These are phyloP conservation scores for Meriones unguiculatus DNA, from an alignment of 2,113 vertebrate species.

Conservation along the genomic window DNA sequence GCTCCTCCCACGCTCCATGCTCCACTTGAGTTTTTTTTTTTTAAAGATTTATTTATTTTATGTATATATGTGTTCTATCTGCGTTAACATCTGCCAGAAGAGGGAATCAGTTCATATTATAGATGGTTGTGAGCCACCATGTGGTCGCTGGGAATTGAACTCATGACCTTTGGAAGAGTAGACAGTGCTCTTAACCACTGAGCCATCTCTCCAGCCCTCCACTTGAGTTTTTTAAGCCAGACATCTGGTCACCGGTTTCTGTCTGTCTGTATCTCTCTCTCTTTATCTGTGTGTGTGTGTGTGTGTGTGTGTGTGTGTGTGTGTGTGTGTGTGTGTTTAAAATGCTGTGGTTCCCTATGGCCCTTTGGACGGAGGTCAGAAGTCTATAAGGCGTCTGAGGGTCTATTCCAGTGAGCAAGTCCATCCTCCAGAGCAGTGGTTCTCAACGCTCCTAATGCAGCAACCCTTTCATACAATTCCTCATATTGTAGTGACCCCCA, in stretches of 20 bases:
- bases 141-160: too few species aligned
- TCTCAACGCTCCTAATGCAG: neutral
- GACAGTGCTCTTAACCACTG: too few species aligned
- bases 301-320: too few species aligned
- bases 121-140: too few species aligned
- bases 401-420: neutral
- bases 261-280: neutral
- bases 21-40: slow-evolving; percentile 36
- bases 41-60: too few species aligned
- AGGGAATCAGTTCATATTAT: too few species aligned
- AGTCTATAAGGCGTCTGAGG: neutral
- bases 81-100: too few species aligned
- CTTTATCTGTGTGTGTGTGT: neutral
- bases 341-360: neutral
- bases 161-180: too few species aligned
- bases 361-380: neutral
- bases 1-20: neutral
- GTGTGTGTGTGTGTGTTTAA: neutral
- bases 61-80: too few species aligned
- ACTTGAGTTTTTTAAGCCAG: slow-evolving; percentile 43
- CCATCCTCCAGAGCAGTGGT: neutral
- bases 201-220: too few species aligned
- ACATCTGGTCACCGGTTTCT: neutral
- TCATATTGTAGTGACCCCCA: neutral
- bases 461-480: neutral